Evolutionary conservation across 1,140 invertebrate species (phyloP), one percentile per base, ranked within the genome.

Genomic region (Scaptomyza hsui): DNA sequence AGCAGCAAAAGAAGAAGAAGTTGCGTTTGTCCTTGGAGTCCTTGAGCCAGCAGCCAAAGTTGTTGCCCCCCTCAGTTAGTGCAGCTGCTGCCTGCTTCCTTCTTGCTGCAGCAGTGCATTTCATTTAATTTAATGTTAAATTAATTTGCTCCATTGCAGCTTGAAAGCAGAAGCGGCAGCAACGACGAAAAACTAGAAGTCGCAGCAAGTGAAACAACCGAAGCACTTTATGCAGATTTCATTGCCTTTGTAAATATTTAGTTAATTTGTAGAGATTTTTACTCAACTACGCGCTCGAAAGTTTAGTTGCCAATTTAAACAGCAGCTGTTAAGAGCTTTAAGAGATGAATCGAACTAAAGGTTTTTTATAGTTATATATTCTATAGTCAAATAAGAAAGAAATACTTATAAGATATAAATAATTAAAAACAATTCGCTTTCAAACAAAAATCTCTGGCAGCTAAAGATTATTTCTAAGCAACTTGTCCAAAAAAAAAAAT

Each of bases 51-150:
- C 19, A 29, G 18, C 13, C 51, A 55, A 64, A 64, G 44, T 70
- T 70, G 67, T 29, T 67, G 35, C 18, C 18, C 48, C 48, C 18
- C 48, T 41, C 37, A 29, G 26, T n/a, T 37, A 61, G 51, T 72
- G 29, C 32, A 79, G 67, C 56, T 19, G 71, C 60, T 64, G 72
- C 65, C 21, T n/a, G 37, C 24, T 32, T 37, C 32, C 7, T 18
- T 41, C 6, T 24, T 24, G 24, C 24, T 57, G 52, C 51, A 41
- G 60, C 60, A 57, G 26, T 82, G 79, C 79, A 75, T 78, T 82
- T 76, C 62, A 79, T 83, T 85, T 80, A 81, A 86, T 85, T 85
- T 86, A 63, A 86, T 85, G 81, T 86, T 80, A 85, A 85, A 86
- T 86, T 85, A 85, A 85, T 86, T 85, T 85, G 77, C 61, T 53